Conservation (phyloP, 2,888 invertebrate genomes). For the Volucella bombylans region DNA sequence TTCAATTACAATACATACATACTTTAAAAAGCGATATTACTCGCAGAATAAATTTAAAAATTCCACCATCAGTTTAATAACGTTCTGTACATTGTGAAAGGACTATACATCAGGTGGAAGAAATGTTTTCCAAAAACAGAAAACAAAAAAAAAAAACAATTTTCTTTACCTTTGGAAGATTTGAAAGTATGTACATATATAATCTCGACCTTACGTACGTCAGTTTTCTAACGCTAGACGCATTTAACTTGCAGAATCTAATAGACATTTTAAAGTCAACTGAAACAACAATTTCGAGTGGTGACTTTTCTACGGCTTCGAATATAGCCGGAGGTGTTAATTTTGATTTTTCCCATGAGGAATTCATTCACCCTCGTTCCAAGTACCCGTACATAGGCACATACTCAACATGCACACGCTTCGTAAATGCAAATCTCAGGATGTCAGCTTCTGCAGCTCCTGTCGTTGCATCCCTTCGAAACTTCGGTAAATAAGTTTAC, state of each 20-base stretch:
- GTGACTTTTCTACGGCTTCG: slow-evolving; percentile 43
- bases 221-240: not conserved
- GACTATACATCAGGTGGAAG: no score
- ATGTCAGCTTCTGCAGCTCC: slow-evolving; percentile 49
- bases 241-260: slow-evolving; percentile 23
- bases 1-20: no score
- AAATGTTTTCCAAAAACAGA: no score
- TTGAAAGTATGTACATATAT: not conserved
- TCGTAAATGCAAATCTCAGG: slow-evolving; percentile 71
- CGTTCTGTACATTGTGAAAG: no score
- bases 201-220: not conserved
- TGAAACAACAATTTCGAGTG: slow-evolving; percentile 60
- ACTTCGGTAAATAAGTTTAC: slow-evolving; percentile 73
- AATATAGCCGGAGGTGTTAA: slow-evolving; percentile 74
- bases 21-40: no score
- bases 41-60: no score
- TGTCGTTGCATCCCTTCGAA: slow-evolving; percentile 64
- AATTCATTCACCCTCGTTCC: slow-evolving; percentile 38
- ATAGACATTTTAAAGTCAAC: slow-evolving; percentile 54
- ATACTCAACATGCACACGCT: slow-evolving; percentile 23
- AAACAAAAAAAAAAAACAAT: no score
- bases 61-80: no score
- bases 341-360: slow-evolving; percentile 69
- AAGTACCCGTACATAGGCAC: slow-evolving; percentile 15
- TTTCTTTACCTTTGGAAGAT: no score